These are phyloP conservation scores for Dasypus novemcinctus DNA, from an alignment of 2,113 vertebrate species.

Conservation along the genomic window DNA sequence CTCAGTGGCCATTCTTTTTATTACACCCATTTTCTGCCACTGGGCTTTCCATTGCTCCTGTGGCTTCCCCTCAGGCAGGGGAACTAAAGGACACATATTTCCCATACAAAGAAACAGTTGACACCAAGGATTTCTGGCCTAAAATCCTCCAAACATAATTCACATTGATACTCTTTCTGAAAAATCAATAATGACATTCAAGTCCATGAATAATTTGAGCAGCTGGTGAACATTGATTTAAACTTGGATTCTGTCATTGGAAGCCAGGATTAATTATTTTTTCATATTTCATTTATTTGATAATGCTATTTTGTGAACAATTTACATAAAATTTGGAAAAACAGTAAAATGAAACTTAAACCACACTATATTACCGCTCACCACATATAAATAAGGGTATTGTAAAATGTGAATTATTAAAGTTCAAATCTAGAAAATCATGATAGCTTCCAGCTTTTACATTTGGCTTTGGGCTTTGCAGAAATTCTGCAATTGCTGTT, in stretches of 20 bases:
- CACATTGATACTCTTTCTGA: neutral
- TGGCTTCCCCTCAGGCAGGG: neutral
- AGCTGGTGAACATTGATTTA: too few relatives aligned
- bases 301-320: neutral
- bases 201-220: accelerated
- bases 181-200: neutral
- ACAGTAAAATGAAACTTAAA: accelerated
- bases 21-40: neutral
- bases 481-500: neutral
- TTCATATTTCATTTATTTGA: neutral
- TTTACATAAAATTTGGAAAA: too few relatives aligned
- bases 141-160: neutral
- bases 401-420: neutral
- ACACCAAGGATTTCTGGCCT: neutral
- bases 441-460: neutral
- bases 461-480: neutral
- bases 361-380: too few relatives aligned
- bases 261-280: neutral
- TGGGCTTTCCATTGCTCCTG: neutral
- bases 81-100: neutral
- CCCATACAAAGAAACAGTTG: neutral
- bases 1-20: accelerated
- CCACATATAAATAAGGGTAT: neutral
- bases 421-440: neutral
- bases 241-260: neutral